Evolutionary conservation across 2,888 invertebrate genomes (phyloP).

Genomic region (Nycteola revayana): DNA sequence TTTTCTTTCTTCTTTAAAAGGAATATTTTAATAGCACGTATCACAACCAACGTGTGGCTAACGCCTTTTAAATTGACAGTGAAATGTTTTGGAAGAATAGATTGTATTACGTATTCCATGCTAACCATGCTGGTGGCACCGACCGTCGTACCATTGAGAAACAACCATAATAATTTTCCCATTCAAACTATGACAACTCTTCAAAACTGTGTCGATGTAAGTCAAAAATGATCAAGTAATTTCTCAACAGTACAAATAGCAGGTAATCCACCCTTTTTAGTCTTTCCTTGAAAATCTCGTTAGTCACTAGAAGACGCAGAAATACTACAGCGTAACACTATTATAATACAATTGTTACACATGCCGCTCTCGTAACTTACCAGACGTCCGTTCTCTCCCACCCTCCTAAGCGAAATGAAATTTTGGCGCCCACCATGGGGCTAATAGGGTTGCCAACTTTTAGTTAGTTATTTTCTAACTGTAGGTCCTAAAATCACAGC

Average conservation of each 20-base stretch:
- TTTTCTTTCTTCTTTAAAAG: slow-evolving; percentile 34
- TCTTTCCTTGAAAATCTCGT: slow-evolving; percentile 33
- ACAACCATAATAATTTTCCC: not conserved
- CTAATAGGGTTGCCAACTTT: slow-evolving; percentile 47
- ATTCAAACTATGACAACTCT: not conserved
- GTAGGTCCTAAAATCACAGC: slow-evolving; percentile 26
- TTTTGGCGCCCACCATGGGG: slow-evolving; percentile 50
- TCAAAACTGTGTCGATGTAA: too few species aligned
- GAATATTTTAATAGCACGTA: slow-evolving; percentile 71
- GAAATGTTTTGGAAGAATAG: slow-evolving; percentile 65
- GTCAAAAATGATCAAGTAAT: not conserved
- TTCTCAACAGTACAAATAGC: not conserved
- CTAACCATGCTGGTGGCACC: slow-evolving; percentile 55
- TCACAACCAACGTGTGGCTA: slow-evolving; percentile 79
- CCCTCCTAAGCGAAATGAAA: slow-evolving; percentile 35
- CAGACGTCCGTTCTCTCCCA: slow-evolving; percentile 35
- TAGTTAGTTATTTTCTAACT: not conserved
- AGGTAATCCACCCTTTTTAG: not conserved
- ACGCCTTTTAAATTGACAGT: slow-evolving; percentile 75
- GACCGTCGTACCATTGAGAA: too few species aligned
- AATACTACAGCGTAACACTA: slow-evolving; percentile 36
- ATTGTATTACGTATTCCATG: slow-evolving; percentile 67
- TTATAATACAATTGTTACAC: slow-evolving; percentile 37
- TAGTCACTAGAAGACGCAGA: slow-evolving; percentile 45
- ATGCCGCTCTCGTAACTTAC: slow-evolving; percentile 51